phyloP scores from a whole-genome alignment of 2,113 vertebrate genomes.

The Erinaceus europaeus region DNA sequence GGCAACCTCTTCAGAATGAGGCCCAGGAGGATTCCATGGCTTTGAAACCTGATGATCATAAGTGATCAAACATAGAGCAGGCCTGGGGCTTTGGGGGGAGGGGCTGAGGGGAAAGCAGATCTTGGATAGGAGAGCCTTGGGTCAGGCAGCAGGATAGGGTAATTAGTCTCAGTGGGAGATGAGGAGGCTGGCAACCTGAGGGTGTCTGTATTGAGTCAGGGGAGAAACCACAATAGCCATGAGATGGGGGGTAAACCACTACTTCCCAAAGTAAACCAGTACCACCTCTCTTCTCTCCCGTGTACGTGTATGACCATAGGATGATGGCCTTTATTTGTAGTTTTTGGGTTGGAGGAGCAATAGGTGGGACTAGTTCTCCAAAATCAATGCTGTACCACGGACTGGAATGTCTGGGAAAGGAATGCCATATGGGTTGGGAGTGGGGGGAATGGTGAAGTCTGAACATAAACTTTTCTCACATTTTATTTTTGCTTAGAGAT shows the following conservation, averaged over 20 bases:
- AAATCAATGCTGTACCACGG: background rate
- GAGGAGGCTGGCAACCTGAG: background rate
- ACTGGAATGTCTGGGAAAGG: background rate
- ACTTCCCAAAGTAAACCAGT: conserved; percentile 1
- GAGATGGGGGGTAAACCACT: conserved; percentile 25
- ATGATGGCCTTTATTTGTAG: background rate
- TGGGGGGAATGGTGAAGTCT: background rate
- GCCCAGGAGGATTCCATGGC: conserved; percentile 31
- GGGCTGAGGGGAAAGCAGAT: background rate
- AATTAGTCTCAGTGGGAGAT: conserved; percentile 50
- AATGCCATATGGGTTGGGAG: background rate
- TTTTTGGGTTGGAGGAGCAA: background rate
- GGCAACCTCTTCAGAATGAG: conserved; percentile 38
- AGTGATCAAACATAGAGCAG: conserved; percentile 48
- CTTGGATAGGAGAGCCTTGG: background rate
- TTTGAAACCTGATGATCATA: conserved; percentile 59
- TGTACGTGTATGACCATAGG: background rate
- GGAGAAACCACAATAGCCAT: conserved; percentile 14
- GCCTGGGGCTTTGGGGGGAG: background rate
- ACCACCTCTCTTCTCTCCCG: background rate
- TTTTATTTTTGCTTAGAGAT: conserved; percentile 25
- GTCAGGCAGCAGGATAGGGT: background rate
- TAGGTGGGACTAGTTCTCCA: background rate
- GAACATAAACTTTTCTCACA: background rate
- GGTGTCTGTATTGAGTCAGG: conserved; percentile 22